Base-by-base conservation (phyloP, 2,113 vertebrate genomes). In the Melanerpes aurifrons region DNA sequence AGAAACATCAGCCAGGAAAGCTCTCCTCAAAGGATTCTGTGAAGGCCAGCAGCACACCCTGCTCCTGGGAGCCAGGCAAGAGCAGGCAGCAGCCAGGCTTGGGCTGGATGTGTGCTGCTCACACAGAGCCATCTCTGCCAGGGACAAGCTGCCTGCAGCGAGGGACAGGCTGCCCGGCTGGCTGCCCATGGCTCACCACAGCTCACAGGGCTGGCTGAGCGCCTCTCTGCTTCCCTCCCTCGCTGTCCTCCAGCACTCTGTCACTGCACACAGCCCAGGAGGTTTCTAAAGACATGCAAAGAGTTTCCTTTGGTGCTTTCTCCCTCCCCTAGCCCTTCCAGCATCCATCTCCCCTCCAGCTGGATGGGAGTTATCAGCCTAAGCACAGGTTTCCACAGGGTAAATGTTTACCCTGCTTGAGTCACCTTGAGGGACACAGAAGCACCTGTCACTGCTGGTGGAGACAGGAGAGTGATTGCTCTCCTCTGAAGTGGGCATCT, bases 1-100 rank as follows among this genome's bases (percentile, higher is more conserved):
- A 48, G 59, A 69, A 64, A 20, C 32, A 0, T 2, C 19, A 58
- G 50, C 32, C 57, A 37, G 9, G 47, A 35, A 74, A 11, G 13
- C 45, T 68, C 3, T 0, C 18, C 48, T 57, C 25, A 3, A 31
- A n/a, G 35, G 71, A 8, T 4, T 19, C 9, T 2, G 3, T 12
- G 50, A 77, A 80, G 37, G 59, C 32, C 72, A 74, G 43, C 67
- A 76, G 73, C 14, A 18, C 2, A 2, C 40, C 24, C 15, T 2
- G 1, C 35, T 53, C 7, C 0, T 3, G 16, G 47, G 21, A 71
- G 54, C 54, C 66, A 69, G n/a, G 40, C 25, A 15, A 70, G 19
- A 17, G 57, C 1, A 6, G 48, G 5, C 1, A 3, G 17, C 89
- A 76, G 85, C 68, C 73, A 84, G 32, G 70, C 50, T 56, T 5